Conservation (phyloP, 2,113 vertebrate genomes). For the Myiozetetes cayanensis region DNA sequence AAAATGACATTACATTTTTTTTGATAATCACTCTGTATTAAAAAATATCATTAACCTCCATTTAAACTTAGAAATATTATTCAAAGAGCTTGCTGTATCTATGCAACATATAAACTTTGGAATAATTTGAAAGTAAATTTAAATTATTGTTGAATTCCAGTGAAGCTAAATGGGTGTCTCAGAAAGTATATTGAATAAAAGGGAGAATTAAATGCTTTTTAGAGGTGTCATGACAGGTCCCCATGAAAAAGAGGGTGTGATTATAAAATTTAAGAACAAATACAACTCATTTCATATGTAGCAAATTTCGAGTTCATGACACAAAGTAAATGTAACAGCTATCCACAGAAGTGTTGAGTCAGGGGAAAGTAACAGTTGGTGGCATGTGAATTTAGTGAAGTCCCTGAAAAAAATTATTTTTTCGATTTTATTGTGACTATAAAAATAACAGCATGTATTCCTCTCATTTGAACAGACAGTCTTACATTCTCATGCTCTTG, state of each 20-base stretch:
- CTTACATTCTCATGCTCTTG: background rate
- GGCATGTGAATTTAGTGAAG: background rate
- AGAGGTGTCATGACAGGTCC: background rate
- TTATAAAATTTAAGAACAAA: background rate
- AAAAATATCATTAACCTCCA: background rate
- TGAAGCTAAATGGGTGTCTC: background rate
- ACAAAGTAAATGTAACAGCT: background rate
- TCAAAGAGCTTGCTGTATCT: background rate
- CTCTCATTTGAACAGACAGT: background rate
- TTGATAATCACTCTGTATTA: background rate
- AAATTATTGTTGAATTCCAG: background rate
- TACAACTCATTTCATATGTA: background rate
- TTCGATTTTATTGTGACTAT: background rate
- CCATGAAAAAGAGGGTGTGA: background rate
- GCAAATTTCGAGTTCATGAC: background rate
- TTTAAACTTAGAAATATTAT: background rate
- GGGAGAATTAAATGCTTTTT: background rate
- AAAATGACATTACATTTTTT: background rate
- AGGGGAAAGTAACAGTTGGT: background rate
- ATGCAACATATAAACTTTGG: background rate
- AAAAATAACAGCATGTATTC: background rate
- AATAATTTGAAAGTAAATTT: background rate
- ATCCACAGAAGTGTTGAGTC: background rate
- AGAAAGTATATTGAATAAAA: background rate
- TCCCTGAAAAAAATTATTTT: background rate